Percentiles rank a stretch among this genome's conserved stretches.
These are phyloP conservation scores for Helicolenus hilgendorfi DNA, from an alignment of 2,797 vertebrate species.

Conservation along the genomic window DNA sequence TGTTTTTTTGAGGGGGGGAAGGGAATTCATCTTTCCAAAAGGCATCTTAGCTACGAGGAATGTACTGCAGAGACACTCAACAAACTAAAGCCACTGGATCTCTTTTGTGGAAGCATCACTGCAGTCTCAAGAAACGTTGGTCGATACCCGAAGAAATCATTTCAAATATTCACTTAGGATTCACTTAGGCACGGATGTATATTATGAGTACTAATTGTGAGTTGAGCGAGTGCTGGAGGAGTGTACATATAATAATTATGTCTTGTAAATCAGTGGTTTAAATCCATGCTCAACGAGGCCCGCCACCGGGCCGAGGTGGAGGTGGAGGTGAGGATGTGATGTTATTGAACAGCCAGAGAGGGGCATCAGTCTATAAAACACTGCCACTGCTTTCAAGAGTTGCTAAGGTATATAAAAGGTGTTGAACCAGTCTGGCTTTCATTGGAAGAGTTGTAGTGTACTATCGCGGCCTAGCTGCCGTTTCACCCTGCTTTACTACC, in stretches of 20 bases:
- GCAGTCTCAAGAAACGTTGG: background rate
- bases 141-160: background rate
- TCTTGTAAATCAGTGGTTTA: constrained; percentile 66
- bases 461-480: constrained; percentile 32
- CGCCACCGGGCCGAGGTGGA: constrained; percentile 13
- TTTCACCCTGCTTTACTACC: constrained; percentile 31
- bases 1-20: background rate
- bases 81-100: constrained; percentile 38
- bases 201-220: constrained; percentile 58
- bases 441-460: constrained; percentile 35
- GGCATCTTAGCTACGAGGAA: constrained; percentile 51
- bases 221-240: constrained; percentile 51
- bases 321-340: constrained; percentile 9
- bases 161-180: constrained; percentile 53
- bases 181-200: constrained; percentile 48
- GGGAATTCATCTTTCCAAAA: constrained; percentile 2
- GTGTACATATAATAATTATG: constrained; percentile 64
- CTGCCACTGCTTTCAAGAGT: constrained; percentile 43
- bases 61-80: constrained; percentile 51
- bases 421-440: constrained; percentile 34
- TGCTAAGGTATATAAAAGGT: background rate
- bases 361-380: background rate
- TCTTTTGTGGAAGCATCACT: constrained; percentile 16
- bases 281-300: constrained; percentile 1
- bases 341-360: constrained; percentile 5